Conservation (phyloP, 2,888 invertebrate genomes). For the Nesidiocoris tenuis region DNA sequence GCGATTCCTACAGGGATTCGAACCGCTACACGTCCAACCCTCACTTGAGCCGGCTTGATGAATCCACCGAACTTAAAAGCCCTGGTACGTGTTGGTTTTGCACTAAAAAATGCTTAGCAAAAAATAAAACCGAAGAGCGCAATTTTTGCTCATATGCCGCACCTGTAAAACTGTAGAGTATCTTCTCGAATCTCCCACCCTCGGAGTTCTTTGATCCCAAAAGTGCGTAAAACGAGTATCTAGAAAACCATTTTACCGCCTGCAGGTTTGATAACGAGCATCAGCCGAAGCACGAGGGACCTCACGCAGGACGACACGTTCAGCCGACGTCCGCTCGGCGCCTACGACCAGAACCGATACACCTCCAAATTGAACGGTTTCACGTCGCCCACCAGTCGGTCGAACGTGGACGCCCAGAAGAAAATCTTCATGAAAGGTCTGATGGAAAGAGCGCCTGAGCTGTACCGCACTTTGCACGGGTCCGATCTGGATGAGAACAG, state of each 20-base stretch:
- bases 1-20: constrained; percentile 57
- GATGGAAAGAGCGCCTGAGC: constrained; percentile 69
- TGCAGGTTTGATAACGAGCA: constrained; percentile 76
- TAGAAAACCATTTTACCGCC: too few relatives aligned
- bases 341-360: constrained; percentile 47
- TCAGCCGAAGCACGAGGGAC: constrained; percentile 79
- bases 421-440: constrained; percentile 69
- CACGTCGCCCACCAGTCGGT: constrained; percentile 54
- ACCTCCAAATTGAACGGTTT: constrained; percentile 55
- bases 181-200: too few relatives aligned
- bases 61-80: constrained; percentile 73
- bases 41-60: constrained; percentile 69
- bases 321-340: constrained; percentile 46
- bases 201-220: too few relatives aligned
- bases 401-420: constrained; percentile 62
- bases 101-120: too few relatives aligned
- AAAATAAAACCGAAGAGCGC: too few relatives aligned
- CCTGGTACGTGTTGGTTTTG: constrained; percentile 63
- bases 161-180: too few relatives aligned
- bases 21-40: constrained; percentile 67
- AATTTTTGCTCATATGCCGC: too few relatives aligned
- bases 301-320: constrained; percentile 60
- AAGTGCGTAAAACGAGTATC: too few relatives aligned
- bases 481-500: constrained; percentile 54
- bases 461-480: constrained; percentile 69